phyloP scores from a whole-genome alignment of 2,888 invertebrate species.

The Spisula subtruncata region DNA sequence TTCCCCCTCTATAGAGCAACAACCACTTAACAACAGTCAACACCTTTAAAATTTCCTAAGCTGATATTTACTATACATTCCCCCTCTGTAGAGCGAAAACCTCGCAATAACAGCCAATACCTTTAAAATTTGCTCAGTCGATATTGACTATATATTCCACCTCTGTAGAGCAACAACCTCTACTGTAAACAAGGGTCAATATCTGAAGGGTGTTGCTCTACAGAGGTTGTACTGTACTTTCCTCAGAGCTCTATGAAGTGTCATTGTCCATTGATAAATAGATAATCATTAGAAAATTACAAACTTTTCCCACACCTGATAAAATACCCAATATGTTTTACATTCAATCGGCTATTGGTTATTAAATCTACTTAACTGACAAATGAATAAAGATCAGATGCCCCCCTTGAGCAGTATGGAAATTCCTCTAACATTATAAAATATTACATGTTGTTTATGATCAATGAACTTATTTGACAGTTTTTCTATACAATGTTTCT shows the following conservation, averaged over 20 bases:
- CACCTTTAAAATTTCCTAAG: too few relatives aligned
- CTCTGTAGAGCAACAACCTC: too few relatives aligned
- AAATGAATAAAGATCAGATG: background rate
- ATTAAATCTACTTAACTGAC: slow-evolving; percentile 26
- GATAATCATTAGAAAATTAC: slow-evolving; percentile 25
- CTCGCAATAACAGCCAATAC: too few relatives aligned
- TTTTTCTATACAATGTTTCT: background rate
- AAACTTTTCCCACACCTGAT: slow-evolving; percentile 11
- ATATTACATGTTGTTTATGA: background rate
- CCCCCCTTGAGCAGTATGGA: background rate
- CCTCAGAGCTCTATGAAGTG: background rate
- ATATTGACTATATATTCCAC: too few relatives aligned
- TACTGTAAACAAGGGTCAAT: too few relatives aligned
- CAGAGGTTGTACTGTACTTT: background rate
- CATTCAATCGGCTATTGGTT: background rate
- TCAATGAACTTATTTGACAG: background rate
- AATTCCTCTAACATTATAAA: background rate
- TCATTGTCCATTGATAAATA: slow-evolving; percentile 2
- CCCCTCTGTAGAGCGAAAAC: too few relatives aligned
- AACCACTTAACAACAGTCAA: too few relatives aligned
- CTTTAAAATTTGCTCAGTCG: too few relatives aligned
- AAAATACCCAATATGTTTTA: slow-evolving; percentile 15
- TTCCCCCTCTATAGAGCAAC: too few relatives aligned
- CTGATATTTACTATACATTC: too few relatives aligned
- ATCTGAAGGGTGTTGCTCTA: too few relatives aligned